Percentiles rank a stretch among this genome's conserved stretches.
These are phyloP conservation scores for Pangasius krempfi DNA, from an alignment of 2,797 vertebrate species.

Conservation along the genomic window DNA sequence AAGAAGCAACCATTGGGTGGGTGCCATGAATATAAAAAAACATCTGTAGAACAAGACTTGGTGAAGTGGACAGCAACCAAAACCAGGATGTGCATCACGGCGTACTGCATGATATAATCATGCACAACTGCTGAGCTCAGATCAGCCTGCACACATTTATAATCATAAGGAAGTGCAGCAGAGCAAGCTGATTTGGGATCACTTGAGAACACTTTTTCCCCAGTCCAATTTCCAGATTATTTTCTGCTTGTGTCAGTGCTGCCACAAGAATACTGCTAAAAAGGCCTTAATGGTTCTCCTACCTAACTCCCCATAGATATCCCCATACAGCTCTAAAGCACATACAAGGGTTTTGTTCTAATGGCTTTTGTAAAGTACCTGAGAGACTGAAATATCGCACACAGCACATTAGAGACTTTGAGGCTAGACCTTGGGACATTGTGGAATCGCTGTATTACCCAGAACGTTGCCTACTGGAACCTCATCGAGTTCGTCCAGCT, in stretches of 20 bases:
- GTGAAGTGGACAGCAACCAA: not conserved
- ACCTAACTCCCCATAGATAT: not conserved
- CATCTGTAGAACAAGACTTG: not conserved
- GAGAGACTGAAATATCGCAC: not conserved
- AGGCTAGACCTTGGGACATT: not conserved
- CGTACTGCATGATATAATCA: not conserved
- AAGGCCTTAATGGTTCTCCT: constrained; percentile 14
- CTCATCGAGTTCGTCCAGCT: constrained; percentile 88
- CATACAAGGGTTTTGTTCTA: constrained; percentile 14
- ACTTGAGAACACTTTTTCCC: not conserved
- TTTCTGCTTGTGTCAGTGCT: constrained; percentile 14
- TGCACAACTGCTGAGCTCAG: not conserved
- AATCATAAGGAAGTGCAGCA: not conserved
- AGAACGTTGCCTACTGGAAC: constrained; percentile 92
- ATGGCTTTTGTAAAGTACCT: constrained; percentile 10
- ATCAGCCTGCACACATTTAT: constrained; percentile 9
- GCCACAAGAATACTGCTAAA: constrained; percentile 8
- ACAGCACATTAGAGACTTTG: not conserved
- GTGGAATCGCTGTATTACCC: constrained; percentile 69
- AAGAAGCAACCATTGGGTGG: not conserved
- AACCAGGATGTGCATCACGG: not conserved
- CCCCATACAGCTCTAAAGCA: not conserved
- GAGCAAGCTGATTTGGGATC: not conserved
- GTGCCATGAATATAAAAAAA: not conserved
- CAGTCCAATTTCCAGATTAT: not conserved